Percentiles rank a stretch among this genome's conserved stretches.
Conservation (phyloP, 1,140 invertebrate genomes). For the Tigriopus japonicus region DNA sequence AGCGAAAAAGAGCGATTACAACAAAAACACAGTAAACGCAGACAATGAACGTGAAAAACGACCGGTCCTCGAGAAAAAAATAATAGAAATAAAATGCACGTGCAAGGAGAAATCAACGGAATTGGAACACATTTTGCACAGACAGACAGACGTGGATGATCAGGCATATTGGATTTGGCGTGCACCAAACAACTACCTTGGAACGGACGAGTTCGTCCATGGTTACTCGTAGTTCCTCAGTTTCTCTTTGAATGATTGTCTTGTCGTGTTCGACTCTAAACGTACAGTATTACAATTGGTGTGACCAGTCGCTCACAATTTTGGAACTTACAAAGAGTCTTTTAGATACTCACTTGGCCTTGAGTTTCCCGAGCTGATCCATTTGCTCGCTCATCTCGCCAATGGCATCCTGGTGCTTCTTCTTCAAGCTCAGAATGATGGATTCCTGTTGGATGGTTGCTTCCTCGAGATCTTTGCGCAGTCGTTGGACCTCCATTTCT, state of each 20-base stretch:
- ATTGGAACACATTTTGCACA: too few relatives aligned
- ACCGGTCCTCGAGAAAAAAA: too few relatives aligned
- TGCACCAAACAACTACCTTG: conserved; percentile 21
- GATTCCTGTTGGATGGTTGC: conserved; percentile 20
- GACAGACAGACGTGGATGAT: too few relatives aligned
- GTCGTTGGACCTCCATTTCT: conserved; percentile 68
- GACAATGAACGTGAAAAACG: too few relatives aligned
- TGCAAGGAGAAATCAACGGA: too few relatives aligned
- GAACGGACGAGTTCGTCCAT: conserved; percentile 76
- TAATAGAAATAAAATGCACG: too few relatives aligned
- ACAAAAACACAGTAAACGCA: too few relatives aligned
- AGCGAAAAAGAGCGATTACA: too few relatives aligned
- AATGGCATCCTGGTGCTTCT: conserved; percentile 98
- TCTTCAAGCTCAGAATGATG: conserved; percentile 50
- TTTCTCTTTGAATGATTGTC: conserved; percentile 69
- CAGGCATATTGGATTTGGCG: too few relatives aligned
- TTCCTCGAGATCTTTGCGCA: conserved; percentile 22
- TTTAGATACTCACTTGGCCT: conserved; percentile 71
- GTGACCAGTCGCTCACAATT: too few relatives aligned
- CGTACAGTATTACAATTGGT: too few relatives aligned
- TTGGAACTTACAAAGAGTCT: too few relatives aligned
- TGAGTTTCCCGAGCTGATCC: conserved; percentile 95
- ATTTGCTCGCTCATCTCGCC: conserved; percentile 97
- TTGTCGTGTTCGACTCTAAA: conserved; percentile 89
- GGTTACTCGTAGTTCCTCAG: conserved; percentile 74